A percentile compares a stretch with the other conserved stretches of the same genome.
Conservation (phyloP, 2,113 vertebrate species). For the Limnothrissa miodon region DNA sequence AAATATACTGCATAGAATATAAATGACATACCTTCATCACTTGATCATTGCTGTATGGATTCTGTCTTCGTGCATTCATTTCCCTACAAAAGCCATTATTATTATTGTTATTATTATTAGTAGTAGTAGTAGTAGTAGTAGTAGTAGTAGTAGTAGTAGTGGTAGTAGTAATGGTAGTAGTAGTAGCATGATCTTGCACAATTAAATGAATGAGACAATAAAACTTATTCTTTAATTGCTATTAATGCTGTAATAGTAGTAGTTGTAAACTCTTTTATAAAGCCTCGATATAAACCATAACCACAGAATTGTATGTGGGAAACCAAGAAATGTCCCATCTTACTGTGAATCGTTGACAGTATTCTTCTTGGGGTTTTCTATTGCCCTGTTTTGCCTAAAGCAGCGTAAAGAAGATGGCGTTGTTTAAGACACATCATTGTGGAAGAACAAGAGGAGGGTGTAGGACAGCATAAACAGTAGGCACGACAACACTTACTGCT, state of each 20-base stretch:
- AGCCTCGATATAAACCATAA: too few species aligned
- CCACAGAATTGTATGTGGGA: neutral
- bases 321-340: neutral
- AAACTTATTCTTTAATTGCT: too few species aligned
- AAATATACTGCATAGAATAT: too few species aligned
- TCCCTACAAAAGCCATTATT: neutral
- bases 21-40: neutral
- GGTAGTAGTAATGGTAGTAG: neutral
- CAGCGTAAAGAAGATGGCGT: too few species aligned
- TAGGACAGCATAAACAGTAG: neutral
- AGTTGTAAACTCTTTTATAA: too few species aligned
- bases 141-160: neutral
- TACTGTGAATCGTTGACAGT: neutral
- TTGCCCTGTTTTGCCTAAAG: neutral
- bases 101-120: neutral
- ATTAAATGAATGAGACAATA: too few species aligned
- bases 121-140: neutral
- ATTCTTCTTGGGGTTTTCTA: neutral
- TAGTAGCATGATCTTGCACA: too few species aligned
- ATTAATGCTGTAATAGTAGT: too few species aligned
- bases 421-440: neutral
- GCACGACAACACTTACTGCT: neutral
- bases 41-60: neutral
- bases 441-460: neutral
- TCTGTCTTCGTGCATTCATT: neutral